phyloP scores from a whole-genome alignment of 2,888 invertebrate species.

The Eupelmus urozonus region DNA sequence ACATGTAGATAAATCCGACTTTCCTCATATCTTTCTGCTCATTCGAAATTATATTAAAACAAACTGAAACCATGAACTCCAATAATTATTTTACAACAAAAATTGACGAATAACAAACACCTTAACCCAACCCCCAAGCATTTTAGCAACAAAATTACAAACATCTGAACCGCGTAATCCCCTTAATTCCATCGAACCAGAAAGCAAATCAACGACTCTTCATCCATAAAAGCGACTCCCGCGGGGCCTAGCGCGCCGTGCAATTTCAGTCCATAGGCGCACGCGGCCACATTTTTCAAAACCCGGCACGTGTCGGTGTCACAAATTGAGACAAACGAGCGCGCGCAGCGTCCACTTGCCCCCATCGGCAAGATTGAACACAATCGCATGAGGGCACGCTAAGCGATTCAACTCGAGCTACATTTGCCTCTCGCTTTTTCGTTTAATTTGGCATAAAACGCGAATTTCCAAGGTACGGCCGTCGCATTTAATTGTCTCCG shows the following conservation, averaged over 20 bases:
- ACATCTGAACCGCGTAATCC: no score
- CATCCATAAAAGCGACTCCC: constrained; percentile 42
- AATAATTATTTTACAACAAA: no score
- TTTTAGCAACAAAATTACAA: no score
- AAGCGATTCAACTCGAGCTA: neutral
- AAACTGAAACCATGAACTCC: no score
- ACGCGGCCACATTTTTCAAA: constrained; percentile 46
- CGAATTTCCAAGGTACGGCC: constrained; percentile 3
- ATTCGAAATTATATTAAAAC: no score
- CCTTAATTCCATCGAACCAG: no score
- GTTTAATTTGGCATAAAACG: constrained; percentile 3
- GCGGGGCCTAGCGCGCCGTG: neutral
- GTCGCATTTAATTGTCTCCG: neutral
- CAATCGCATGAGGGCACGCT: neutral
- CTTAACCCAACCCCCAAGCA: no score
- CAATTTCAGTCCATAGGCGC: neutral
- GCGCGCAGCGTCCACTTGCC: neutral
- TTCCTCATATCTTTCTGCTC: no score
- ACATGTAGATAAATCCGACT: no score
- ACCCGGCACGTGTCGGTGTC: constrained; percentile 53
- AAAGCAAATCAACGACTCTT: constrained; percentile 39
- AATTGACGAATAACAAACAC: no score
- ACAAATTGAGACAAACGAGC: constrained; percentile 70
- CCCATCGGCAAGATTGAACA: constrained; percentile 49
- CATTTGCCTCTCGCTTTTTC: neutral